These are phyloP conservation scores for Arrhopalites spinosus DNA, from an alignment of 2,888 invertebrate genomes.

Conservation along the genomic window DNA sequence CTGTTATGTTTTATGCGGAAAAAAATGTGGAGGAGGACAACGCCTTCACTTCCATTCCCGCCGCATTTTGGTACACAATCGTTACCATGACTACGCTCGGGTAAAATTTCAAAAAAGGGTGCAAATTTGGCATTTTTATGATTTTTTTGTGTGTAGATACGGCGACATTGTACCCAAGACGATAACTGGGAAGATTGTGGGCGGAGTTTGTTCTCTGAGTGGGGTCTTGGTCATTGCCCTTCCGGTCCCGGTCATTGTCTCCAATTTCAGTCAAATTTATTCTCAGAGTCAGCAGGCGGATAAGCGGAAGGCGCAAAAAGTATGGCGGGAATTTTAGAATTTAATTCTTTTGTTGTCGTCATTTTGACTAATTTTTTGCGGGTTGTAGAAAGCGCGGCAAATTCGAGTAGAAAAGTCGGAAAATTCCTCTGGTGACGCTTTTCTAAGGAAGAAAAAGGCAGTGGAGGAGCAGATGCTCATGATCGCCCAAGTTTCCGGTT, in stretches of 20 bases:
- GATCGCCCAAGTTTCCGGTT: too few species aligned
- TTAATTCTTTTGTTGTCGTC: too few species aligned
- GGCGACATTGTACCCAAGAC: background rate
- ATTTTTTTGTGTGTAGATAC: background rate
- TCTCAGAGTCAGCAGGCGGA: background rate
- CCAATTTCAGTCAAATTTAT: background rate
- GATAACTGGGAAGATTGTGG: background rate
- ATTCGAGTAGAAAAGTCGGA: too few species aligned
- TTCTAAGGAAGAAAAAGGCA: background rate
- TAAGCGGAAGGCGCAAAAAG: slow-evolving; percentile 6
- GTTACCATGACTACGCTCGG: slow-evolving; percentile 99
- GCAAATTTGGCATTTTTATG: too few species aligned
- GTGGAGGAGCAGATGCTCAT: background rate
- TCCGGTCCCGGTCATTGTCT: background rate
- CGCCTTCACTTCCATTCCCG: slow-evolving; percentile 98
- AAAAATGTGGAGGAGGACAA: slow-evolving; percentile 93
- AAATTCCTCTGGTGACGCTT: background rate
- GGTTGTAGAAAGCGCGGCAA: too few species aligned
- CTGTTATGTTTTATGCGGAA: slow-evolving; percentile 99
- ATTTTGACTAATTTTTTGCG: too few species aligned
- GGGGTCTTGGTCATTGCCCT: background rate
- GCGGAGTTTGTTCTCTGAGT: background rate
- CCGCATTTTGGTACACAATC: slow-evolving; percentile 99
- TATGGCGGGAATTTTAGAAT: background rate
- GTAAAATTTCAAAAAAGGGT: slow-evolving; percentile 69